phyloP scores from a whole-genome alignment of 2,113 vertebrate genomes.

The Noturus placidus region DNA sequence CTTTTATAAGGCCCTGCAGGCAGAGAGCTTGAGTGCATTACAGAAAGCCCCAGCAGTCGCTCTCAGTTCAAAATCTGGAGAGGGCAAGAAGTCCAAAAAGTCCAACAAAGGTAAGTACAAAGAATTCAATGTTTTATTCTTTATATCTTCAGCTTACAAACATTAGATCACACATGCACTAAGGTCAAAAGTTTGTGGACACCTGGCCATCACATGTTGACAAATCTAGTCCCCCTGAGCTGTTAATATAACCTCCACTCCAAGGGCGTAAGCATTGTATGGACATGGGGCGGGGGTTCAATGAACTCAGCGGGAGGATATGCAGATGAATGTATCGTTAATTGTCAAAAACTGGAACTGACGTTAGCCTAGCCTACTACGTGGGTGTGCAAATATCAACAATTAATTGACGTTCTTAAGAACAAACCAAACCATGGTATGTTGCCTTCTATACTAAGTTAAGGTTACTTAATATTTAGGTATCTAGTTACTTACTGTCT shows the following conservation, averaged over 20 bases:
- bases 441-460: too few species aligned
- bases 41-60: conserved; percentile 55
- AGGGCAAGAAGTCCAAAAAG: conserved; percentile 62
- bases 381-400: too few species aligned
- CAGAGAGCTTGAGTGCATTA: conserved; percentile 53
- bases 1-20: conserved; percentile 59
- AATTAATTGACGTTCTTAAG: too few species aligned
- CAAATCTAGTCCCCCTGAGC: not conserved
- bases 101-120: conserved; percentile 56
- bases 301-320: too few species aligned
- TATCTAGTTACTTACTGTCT: too few species aligned
- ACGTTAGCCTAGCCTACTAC: too few species aligned
- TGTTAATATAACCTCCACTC: not conserved
- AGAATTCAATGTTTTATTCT: not conserved
- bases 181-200: not conserved
- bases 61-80: conserved; percentile 64
- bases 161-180: not conserved
- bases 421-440: too few species aligned
- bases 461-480: too few species aligned
- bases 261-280: too few species aligned
- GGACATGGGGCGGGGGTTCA: too few species aligned
- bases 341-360: too few species aligned
- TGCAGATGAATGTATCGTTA: too few species aligned
- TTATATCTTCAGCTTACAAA: not conserved
- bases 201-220: not conserved